phyloP scores from a whole-genome alignment of 2,888 invertebrate species.

The Onchidella celtica region DNA sequence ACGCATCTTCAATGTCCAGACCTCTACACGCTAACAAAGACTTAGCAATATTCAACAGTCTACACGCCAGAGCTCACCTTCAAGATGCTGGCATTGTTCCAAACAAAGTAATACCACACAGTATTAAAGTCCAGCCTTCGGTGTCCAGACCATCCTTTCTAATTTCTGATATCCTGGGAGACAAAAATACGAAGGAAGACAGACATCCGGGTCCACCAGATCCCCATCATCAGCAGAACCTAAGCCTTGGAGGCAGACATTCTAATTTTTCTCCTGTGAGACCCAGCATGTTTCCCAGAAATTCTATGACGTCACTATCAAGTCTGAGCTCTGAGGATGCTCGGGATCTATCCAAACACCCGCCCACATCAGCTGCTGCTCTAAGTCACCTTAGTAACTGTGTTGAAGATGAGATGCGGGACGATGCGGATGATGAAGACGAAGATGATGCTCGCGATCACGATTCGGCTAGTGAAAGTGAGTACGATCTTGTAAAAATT shows the following conservation, averaged over 20 bases:
- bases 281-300: slow-evolving; percentile 7
- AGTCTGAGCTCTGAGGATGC: background rate
- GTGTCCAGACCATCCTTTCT: slow-evolving; percentile 61
- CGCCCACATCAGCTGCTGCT: background rate
- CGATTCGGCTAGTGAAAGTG: slow-evolving; percentile 38
- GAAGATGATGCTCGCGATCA: slow-evolving; percentile 22
- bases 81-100: background rate
- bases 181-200: slow-evolving; percentile 16
- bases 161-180: slow-evolving; percentile 65
- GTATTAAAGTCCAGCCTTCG: background rate
- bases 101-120: background rate
- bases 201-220: background rate
- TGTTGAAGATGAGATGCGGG: slow-evolving; percentile 36
- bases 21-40: background rate
- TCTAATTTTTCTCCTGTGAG: slow-evolving; percentile 12
- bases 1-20: background rate
- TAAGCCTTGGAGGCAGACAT: background rate
- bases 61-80: background rate
- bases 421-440: slow-evolving; percentile 25
- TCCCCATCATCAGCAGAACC: background rate
- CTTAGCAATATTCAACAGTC: background rate
- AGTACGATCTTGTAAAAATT: slow-evolving; percentile 10
- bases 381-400: slow-evolving; percentile 8
- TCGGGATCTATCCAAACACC: background rate
- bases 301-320: background rate